Evolutionary conservation across 2,888 invertebrate species (phyloP).

Genomic region (Nemotelus pantherinus): DNA sequence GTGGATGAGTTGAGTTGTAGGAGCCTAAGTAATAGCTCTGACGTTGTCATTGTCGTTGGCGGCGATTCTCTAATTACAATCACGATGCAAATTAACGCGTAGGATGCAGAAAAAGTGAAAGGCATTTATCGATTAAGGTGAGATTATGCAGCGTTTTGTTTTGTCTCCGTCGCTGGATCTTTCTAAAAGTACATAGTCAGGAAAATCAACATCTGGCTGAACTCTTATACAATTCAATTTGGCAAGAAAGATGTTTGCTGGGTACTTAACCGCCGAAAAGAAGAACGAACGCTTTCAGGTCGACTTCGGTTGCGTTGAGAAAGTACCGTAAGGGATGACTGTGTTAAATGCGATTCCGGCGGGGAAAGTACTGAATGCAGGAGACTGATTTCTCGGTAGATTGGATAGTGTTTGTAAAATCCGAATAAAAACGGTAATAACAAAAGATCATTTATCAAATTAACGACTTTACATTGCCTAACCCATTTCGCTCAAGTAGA

Average conservation of each 20-base stretch:
- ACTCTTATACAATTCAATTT: conserved; percentile 21
- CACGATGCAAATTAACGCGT: conserved; percentile 44
- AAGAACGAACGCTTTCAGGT: too few relatives aligned
- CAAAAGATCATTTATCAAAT: too few relatives aligned
- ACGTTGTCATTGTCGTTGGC: not conserved
- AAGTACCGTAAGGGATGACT: too few relatives aligned
- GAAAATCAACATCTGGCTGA: conserved; percentile 20
- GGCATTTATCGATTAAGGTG: conserved; percentile 36
- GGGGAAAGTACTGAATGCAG: too few relatives aligned
- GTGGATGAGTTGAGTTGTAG: not conserved
- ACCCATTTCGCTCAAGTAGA: too few relatives aligned
- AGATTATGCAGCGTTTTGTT: conserved; percentile 22
- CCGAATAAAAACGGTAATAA: too few relatives aligned
- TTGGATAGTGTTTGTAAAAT: too few relatives aligned
- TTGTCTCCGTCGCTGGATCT: not conserved
- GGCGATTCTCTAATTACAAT: conserved; percentile 34
- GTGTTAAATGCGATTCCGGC: too few relatives aligned
- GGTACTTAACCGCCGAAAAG: not conserved
- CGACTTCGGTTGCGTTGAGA: too few relatives aligned
- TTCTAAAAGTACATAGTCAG: not conserved
- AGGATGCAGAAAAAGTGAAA: conserved; percentile 41
- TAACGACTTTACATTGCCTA: too few relatives aligned
- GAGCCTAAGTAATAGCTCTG: not conserved
- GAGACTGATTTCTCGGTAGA: too few relatives aligned
- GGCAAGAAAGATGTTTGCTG: conserved; percentile 22